Conservation (phyloP, 2,888 invertebrate species). For the Itoplectis maculator region DNA sequence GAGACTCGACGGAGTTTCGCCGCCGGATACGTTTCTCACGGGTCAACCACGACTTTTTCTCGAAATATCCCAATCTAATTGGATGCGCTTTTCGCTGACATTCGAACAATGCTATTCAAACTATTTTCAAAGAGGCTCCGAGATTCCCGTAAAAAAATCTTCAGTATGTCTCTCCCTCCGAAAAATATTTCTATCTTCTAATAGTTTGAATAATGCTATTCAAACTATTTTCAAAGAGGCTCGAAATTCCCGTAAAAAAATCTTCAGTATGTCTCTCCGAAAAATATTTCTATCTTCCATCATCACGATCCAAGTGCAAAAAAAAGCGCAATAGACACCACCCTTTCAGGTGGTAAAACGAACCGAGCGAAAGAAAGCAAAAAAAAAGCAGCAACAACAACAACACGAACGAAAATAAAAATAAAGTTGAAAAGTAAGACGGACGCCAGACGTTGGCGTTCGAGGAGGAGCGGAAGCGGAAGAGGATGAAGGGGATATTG, state of each 20-base stretch:
- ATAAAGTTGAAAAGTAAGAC: background rate
- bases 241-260: too few relatives aligned
- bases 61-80: conserved; percentile 3
- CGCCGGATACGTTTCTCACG: background rate
- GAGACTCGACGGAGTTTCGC: background rate
- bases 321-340: too few relatives aligned
- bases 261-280: too few relatives aligned
- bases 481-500: conserved; percentile 10
- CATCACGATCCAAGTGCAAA: too few relatives aligned
- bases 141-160: too few relatives aligned
- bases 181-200: too few relatives aligned
- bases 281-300: too few relatives aligned
- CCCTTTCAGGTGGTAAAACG: too few relatives aligned
- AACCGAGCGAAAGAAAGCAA: too few relatives aligned
- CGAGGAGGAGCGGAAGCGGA: background rate
- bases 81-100: background rate
- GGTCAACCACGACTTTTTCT: background rate
- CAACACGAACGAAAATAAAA: too few relatives aligned
- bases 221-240: background rate
- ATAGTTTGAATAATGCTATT: background rate
- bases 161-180: too few relatives aligned
- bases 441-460: background rate
- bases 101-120: background rate
- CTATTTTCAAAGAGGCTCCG: background rate
- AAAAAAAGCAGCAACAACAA: too few relatives aligned